These are phyloP conservation scores for Perognathus longimembris DNA, from an alignment of 2,113 vertebrate species.

Conservation along the genomic window DNA sequence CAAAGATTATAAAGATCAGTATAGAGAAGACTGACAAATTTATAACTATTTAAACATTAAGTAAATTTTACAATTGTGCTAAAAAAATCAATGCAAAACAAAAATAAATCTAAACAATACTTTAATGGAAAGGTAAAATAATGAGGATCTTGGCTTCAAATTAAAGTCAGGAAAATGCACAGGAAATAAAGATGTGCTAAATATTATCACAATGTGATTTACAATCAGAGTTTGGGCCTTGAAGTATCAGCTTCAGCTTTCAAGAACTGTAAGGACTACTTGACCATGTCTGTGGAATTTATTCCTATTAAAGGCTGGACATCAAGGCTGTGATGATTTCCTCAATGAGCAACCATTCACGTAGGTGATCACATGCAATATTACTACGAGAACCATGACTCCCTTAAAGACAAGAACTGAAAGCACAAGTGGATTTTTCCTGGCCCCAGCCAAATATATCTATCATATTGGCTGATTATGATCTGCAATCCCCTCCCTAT, in stretches of 20 bases:
- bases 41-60: too few relatives aligned
- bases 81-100: slow-evolving; percentile 28
- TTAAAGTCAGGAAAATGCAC: background rate
- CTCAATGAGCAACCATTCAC: background rate
- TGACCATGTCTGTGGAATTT: background rate
- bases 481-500: background rate
- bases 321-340: background rate
- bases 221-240: background rate
- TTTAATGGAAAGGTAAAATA: background rate
- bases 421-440: background rate
- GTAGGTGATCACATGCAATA: background rate
- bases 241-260: background rate
- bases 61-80: background rate
- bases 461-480: background rate
- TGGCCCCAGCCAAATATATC: background rate
- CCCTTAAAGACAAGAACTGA: background rate
- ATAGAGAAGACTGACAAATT: background rate
- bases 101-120: slow-evolving; percentile 25
- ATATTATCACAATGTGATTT: background rate
- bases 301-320: background rate
- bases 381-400: background rate
- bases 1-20: background rate
- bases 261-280: too few relatives aligned
- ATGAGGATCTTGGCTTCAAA: background rate
- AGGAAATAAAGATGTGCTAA: background rate